Conservation (phyloP, 1,140 invertebrate genomes). For the Sarcophaga peregrina region DNA sequence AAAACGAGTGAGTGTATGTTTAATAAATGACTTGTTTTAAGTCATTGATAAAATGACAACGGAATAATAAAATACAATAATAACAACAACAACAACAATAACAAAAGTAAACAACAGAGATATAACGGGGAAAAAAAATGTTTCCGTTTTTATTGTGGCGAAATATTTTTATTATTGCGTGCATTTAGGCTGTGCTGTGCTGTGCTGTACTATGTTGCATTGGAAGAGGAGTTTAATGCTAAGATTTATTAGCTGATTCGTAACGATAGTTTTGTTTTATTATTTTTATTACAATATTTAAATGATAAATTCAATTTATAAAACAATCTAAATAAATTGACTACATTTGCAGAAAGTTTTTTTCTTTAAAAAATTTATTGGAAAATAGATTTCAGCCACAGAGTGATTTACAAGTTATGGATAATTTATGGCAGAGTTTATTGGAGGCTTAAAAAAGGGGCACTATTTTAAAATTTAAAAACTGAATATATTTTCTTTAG, state of each 20-base stretch:
- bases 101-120: not conserved
- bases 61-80: not conserved
- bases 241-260: constrained; percentile 12
- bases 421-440: not conserved
- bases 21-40: not conserved
- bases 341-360: constrained; percentile 6
- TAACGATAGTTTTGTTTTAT: not conserved
- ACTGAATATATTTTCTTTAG: too few species aligned
- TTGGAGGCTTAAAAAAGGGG: not conserved
- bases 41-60: not conserved
- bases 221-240: not conserved
- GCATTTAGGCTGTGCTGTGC: too few species aligned
- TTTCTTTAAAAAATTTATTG: not conserved
- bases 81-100: too few species aligned
- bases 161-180: too few species aligned
- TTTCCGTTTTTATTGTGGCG: not conserved
- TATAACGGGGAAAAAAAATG: too few species aligned
- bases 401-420: not conserved
- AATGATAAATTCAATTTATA: constrained; percentile 3
- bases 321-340: constrained; percentile 1
- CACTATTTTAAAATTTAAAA: not conserved
- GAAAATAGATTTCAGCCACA: not conserved
- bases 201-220: too few species aligned
- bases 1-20: not conserved
- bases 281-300: not conserved